phyloP scores from a whole-genome alignment of 2,797 vertebrate genomes.

The Gadopsis marmoratus region DNA sequence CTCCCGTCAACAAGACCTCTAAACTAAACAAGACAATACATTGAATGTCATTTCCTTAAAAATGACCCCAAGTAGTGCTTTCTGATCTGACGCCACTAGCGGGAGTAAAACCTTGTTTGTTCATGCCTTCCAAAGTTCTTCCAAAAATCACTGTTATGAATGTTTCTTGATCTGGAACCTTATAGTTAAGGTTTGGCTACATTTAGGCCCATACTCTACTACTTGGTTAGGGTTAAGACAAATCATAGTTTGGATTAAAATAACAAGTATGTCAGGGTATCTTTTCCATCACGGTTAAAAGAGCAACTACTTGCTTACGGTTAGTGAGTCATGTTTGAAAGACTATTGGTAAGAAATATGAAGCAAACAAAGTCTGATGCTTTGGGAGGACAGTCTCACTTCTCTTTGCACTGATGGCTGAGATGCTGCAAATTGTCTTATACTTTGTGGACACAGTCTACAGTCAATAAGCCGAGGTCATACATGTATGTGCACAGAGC shows the following conservation, averaged over 20 bases:
- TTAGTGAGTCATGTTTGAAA: slow-evolving; percentile 9
- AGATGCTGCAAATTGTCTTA: slow-evolving; percentile 2
- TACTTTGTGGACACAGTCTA: neutral
- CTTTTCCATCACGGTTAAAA: neutral
- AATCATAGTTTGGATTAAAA: neutral
- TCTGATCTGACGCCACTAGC: neutral
- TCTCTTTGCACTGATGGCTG: neutral
- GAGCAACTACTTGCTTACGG: neutral
- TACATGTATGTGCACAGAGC: slow-evolving; percentile 1
- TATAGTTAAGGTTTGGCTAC: neutral
- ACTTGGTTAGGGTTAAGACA: neutral
- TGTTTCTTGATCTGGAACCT: neutral
- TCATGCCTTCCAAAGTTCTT: neutral
- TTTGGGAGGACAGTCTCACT: neutral
- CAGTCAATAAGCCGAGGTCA: slow-evolving; percentile 8
- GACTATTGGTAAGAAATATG: neutral
- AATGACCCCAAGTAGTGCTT: neutral
- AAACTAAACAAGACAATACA: neutral
- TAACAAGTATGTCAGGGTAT: neutral
- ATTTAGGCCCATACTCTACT: neutral
- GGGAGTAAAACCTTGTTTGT: neutral
- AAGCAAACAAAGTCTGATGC: neutral
- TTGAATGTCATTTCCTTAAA: neutral
- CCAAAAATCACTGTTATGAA: neutral
- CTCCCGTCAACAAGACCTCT: neutral